A percentile compares a stretch with the other conserved stretches of the same genome.
These are phyloP conservation scores for Ariopsis seemanni DNA, from an alignment of 2,113 vertebrate genomes.

Conservation along the genomic window DNA sequence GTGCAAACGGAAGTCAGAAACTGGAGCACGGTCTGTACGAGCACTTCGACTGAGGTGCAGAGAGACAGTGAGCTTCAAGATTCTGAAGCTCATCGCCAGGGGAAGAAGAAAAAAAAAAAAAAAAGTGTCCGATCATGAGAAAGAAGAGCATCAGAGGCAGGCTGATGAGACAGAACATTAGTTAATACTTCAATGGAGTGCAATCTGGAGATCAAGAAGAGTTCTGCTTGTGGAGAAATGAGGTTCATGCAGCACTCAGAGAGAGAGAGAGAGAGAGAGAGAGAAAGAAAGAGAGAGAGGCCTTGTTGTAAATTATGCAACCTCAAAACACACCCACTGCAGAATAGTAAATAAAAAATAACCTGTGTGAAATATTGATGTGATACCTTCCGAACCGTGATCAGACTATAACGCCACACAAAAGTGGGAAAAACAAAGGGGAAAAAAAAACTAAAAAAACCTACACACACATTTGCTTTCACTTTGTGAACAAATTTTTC, in stretches of 20 bases:
- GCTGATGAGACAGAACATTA: neutral
- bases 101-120: no score
- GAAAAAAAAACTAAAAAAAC: rapidly evolving
- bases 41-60: neutral
- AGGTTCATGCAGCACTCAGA: neutral
- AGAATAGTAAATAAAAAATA: conserved; percentile 25
- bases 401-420: neutral
- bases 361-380: neutral
- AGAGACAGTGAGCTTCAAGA: neutral
- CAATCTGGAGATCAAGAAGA: no score
- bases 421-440: neutral
- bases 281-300: neutral
- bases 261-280: no score
- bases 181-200: no score
- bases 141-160: neutral
- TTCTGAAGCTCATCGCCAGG: neutral
- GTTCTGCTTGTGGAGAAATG: neutral
- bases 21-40: neutral
- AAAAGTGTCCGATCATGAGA: neutral
- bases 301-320: conserved; percentile 21
- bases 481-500: neutral
- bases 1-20: neutral
- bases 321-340: conserved; percentile 5
- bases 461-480: neutral
- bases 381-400: neutral